Evolutionary conservation across 2,888 invertebrate genomes (phyloP), one percentile per base, ranked within the genome.

Genomic region (Itoplectis maculator): DNA sequence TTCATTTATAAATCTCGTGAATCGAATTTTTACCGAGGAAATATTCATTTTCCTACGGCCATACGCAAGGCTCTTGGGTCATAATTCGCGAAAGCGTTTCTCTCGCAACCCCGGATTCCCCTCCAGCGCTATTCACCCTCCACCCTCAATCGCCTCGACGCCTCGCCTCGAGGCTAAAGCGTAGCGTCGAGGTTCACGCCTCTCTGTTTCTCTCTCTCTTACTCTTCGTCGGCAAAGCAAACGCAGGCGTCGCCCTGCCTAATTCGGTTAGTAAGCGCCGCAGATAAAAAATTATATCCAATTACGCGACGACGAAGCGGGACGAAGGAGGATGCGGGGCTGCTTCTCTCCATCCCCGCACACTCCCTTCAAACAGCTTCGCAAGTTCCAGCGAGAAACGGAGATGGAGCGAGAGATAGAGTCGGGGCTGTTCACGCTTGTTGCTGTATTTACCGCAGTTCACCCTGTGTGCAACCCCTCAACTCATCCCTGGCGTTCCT

Each of bases 211-310:
- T 82, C 18, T 18, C 51, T 49, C 49, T 51, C 18, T 51, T 18
- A 18, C 51, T 51, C 51, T 51, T 51, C 51, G 20, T 51, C 9
- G 85, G 85, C 86, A 88, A 86, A 86, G 88, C 87, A 88, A 88
- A 90, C 88, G 88, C 85, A 86, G 42, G 72, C 86, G 84, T 74
- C 42, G 74, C 40, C 66, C 56, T 66, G 77, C 74, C 87, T 89
- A 90, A 90, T 90, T 89, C 89, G 89, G 86, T 90, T 89, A 89
- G 87, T 86, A 18, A 78, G 59, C 86, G 87, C 84, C 77, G 86
- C 87, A 85, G 20, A 51, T 69, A 63, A 82, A 77, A 81, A 90
- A 90, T 90, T 89, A 90, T 89, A 90, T 88, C 88, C 88, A 90
- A 90, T 89, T 90, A 90, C 88, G 88, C 82, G 86, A 80, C 80